phyloP scores from a whole-genome alignment of 2,888 invertebrate genomes.

The Boloria euphrosyne region DNA sequence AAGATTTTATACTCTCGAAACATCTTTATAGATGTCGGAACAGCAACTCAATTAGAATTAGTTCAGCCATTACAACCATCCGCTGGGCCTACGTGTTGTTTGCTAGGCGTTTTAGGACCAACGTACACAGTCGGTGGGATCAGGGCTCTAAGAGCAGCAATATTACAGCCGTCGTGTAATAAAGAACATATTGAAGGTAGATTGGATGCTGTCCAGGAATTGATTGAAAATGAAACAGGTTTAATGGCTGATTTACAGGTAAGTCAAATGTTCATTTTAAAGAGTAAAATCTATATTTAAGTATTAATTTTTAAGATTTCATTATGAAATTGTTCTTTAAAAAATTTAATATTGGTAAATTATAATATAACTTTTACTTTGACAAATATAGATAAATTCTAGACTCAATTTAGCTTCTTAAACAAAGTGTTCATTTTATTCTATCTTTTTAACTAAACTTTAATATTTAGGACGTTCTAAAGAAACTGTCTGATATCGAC shows the following conservation, averaged over 20 bases:
- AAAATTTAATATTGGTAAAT: too few relatives aligned
- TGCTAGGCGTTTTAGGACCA: constrained; percentile 72
- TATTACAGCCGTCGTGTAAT: constrained; percentile 90
- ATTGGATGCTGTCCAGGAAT: constrained; percentile 88
- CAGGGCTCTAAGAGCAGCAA: constrained; percentile 89
- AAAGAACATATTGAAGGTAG: constrained; percentile 85
- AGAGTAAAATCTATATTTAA: neutral
- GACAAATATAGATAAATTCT: too few relatives aligned
- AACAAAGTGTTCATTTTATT: too few relatives aligned
- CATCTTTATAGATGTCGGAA: constrained; percentile 86
- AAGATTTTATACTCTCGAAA: neutral
- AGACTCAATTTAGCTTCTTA: too few relatives aligned
- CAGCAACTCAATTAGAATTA: constrained; percentile 89
- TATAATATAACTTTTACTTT: too few relatives aligned
- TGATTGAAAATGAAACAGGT: constrained; percentile 85
- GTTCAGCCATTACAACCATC: constrained; percentile 81
- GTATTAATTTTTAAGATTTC: too few relatives aligned
- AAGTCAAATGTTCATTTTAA: constrained; percentile 24
- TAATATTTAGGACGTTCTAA: constrained; percentile 80
- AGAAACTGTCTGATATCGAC: constrained; percentile 89
- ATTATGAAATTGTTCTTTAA: too few relatives aligned
- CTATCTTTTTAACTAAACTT: neutral
- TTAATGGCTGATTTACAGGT: constrained; percentile 85
- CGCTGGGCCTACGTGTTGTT: constrained; percentile 70
- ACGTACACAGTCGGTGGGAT: constrained; percentile 85